phyloP scores from a whole-genome alignment of 2,797 vertebrate genomes.

The Manis javanica region DNA sequence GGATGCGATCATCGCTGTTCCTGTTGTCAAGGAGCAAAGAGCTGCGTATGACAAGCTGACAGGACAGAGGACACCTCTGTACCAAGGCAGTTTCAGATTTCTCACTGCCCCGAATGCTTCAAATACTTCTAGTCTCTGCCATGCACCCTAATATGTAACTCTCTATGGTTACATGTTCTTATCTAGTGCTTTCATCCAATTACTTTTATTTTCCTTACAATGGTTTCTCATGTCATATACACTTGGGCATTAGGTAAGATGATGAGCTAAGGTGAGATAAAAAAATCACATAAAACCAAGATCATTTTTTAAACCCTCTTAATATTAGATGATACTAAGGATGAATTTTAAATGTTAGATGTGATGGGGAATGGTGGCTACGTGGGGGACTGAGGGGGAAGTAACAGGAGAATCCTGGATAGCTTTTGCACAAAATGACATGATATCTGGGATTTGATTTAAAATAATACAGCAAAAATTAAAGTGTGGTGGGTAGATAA shows the following conservation, averaged over 20 bases:
- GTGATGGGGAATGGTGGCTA: background rate
- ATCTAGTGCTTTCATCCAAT: background rate
- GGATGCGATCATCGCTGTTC: accelerated
- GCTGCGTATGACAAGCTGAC: background rate
- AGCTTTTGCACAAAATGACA: background rate
- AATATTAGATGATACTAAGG: background rate
- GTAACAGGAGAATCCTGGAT: background rate
- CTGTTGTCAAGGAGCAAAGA: accelerated
- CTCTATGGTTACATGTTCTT: accelerated
- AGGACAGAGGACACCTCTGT: background rate
- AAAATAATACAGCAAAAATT: background rate
- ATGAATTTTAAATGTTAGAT: background rate
- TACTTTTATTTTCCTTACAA: background rate
- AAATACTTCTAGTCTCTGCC: accelerated
- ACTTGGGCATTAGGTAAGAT: background rate
- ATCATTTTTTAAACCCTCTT: background rate
- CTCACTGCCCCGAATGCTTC: background rate
- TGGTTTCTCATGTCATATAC: background rate
- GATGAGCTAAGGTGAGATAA: background rate
- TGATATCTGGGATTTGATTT: background rate
- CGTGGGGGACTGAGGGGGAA: background rate
- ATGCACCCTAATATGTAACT: accelerated
- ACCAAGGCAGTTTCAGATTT: accelerated
- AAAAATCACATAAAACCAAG: background rate
- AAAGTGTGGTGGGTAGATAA: background rate